Evolutionary conservation across 35 echinoderm and acorn worm species (phyloP).

Genomic region (Heliocidaris tuberculata): DNA sequence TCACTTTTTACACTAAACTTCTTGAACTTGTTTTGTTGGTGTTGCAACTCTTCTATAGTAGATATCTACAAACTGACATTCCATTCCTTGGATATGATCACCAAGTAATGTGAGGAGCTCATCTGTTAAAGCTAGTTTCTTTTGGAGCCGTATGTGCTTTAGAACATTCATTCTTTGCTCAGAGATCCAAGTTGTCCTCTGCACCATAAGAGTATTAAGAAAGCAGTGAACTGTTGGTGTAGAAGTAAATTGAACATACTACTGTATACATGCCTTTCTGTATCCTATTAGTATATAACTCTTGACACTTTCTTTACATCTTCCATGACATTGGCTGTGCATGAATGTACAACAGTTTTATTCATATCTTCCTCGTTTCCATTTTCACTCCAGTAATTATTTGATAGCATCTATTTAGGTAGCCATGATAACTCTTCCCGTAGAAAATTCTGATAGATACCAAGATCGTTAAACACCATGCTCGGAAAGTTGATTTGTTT

Average conservation of each 20-base stretch:
- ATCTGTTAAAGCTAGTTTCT: neutral
- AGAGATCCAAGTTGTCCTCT: neutral
- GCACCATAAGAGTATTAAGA: neutral
- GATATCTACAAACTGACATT: neutral
- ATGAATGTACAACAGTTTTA: neutral
- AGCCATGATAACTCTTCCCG: neutral
- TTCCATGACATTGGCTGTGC: conserved; percentile 21
- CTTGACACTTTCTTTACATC: conserved; percentile 1
- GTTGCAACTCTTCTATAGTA: neutral
- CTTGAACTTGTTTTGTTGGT: neutral
- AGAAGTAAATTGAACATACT: neutral
- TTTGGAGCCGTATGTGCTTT: neutral
- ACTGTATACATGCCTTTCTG: conserved; percentile 17
- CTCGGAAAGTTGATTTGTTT: neutral
- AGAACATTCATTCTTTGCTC: neutral
- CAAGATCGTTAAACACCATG: neutral
- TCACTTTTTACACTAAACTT: neutral
- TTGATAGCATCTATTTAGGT: neutral
- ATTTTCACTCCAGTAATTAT: conserved; percentile 11
- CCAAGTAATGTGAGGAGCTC: neutral
- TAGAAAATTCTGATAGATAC: neutral
- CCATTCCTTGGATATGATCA: neutral
- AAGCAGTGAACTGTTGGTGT: neutral
- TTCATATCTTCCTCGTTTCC: neutral
- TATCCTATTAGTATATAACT: too few species aligned